phyloP scores from a whole-genome alignment of 2,797 vertebrate species.

The Malurus splendens region DNA sequence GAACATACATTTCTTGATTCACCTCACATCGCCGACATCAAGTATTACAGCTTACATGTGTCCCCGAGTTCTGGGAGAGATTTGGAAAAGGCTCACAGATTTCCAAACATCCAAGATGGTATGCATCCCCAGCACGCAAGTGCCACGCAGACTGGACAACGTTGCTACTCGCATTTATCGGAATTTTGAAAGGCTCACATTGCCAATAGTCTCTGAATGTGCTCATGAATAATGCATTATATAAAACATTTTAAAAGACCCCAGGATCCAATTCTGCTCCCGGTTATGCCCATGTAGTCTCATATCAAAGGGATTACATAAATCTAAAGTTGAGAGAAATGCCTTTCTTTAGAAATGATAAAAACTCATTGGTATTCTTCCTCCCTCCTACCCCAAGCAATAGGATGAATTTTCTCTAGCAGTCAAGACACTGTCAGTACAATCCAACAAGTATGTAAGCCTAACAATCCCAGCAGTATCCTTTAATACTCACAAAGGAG shows the following conservation, averaged over 20 bases:
- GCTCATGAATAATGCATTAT: not conserved
- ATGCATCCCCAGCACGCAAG: not conserved
- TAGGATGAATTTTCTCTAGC: not conserved
- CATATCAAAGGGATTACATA: constrained; percentile 3
- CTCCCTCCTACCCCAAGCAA: not conserved
- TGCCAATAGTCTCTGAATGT: not conserved
- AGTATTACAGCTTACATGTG: not conserved
- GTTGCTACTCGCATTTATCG: not conserved
- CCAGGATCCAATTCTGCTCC: not conserved
- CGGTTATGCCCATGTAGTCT: not conserved
- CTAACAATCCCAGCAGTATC: not conserved
- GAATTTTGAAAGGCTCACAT: not conserved
- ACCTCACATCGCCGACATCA: not conserved
- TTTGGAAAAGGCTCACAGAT: not conserved
- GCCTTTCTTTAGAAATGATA: not conserved
- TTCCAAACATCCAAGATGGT: not conserved
- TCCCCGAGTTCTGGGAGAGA: not conserved
- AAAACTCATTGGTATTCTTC: not conserved
- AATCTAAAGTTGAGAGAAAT: not conserved
- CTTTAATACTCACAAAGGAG: not conserved
- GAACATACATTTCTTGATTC: constrained; percentile 11
- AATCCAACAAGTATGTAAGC: not conserved
- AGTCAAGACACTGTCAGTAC: not conserved
- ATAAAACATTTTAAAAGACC: not conserved
- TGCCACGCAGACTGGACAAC: not conserved